Conservation (phyloP, 2,888 invertebrate genomes). For the Phytoseiulus persimilis region DNA sequence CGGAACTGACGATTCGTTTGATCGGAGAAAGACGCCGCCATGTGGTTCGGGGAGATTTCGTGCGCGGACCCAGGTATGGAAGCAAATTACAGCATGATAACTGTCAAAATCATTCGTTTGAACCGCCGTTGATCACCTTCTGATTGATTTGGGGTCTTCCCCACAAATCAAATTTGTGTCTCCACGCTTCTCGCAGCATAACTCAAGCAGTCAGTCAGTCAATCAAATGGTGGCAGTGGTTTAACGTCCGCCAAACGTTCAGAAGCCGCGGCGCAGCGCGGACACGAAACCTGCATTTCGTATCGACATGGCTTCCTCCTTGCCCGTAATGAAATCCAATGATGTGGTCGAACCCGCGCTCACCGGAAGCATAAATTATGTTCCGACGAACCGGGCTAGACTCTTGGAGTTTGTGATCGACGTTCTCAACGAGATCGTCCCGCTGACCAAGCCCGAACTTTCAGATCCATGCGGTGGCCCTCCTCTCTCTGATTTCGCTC, state of each 20-base stretch:
- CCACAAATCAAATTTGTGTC: not conserved
- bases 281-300: not conserved
- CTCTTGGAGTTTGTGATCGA: not conserved
- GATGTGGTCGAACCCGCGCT: not conserved
- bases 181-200: not conserved
- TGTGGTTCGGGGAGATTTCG: not conserved
- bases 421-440: too few species aligned
- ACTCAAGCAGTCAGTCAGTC: not conserved
- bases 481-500: not conserved
- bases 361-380: not conserved
- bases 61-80: not conserved
- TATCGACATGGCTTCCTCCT: not conserved
- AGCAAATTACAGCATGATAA: not conserved
- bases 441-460: not conserved
- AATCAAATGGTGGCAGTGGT: not conserved
- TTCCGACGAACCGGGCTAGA: not conserved
- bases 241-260: not conserved
- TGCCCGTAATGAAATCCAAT: not conserved
- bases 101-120: not conserved
- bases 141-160: not conserved
- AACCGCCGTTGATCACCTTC: not conserved
- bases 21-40: not conserved
- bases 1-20: not conserved
- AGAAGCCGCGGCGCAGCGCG: not conserved
- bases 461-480: not conserved